Base-by-base conservation (phyloP, 2,888 invertebrate genomes). In the Slavum lentiscoides region DNA sequence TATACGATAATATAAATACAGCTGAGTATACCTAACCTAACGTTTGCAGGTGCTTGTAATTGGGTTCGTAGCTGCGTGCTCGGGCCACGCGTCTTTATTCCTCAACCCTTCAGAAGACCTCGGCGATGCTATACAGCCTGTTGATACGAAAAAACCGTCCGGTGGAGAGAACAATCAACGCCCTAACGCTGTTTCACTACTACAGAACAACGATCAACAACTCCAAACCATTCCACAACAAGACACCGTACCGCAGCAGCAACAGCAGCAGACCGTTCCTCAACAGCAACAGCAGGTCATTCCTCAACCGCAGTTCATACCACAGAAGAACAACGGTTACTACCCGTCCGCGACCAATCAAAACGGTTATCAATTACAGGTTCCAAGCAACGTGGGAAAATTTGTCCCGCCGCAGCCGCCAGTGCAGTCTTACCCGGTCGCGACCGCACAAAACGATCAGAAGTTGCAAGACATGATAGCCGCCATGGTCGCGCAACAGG, bases 261-360 rank as follows among this genome's bases (percentile, higher is more conserved):
- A 49, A 3, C 11, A 49, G 15, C 43, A 7, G 43, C 43, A 43
- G 43, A 9, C 7, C 43, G 49, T 9, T 49, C 15, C 49, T 3
- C 49, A 49, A 13, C 49, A 9, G 49, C 49, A 86, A 39, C 43
- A 7, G 43, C 43, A 43, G 43, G 1, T 1, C 43, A 13, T 9
- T 49, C 15, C 49, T 3, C 49, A 49, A 13, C 49, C 49, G 49
- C 49, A 86, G 72, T 88, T 88, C 84, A 86, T 86, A 3, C 86
- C 88, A 4, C 88, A 88, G 81, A 85, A 86, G 39, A 85, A 87
- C 82, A 49, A 13, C 15, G 88, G 88, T 19, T 89, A 88, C 85
- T 85, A 86, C 8, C 86, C 88, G 11, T 85, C 86, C 13, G 88
- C 87, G 58, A 87, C 88, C 73, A 88, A 88, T 84, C 84, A 88